Evolutionary conservation across 1,140 invertebrate genomes (phyloP).

Genomic region (Tribolium castaneum): DNA sequence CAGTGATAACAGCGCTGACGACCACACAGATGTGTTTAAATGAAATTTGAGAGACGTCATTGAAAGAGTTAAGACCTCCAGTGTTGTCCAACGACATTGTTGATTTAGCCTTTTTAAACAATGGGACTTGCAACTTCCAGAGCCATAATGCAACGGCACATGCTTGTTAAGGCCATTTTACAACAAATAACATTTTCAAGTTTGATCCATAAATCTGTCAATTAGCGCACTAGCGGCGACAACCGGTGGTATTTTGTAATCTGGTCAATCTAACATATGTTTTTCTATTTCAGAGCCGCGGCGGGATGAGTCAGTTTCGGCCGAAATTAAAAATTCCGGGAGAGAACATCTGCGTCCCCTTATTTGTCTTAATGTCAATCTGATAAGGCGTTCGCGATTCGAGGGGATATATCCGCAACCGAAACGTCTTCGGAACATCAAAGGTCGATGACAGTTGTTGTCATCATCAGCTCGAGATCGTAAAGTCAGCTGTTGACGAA

Average conservation of each 20-base stretch:
- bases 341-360: background rate
- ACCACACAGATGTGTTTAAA: background rate
- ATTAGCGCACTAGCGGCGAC: no score
- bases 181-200: no score
- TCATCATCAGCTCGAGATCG: constrained; percentile 5
- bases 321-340: background rate
- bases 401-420: background rate
- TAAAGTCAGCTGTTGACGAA: constrained; percentile 13
- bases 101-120: constrained; percentile 1
- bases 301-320: background rate
- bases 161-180: background rate
- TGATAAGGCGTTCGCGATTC: constrained; percentile 11
- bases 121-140: background rate
- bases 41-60: background rate
- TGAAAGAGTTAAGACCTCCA: background rate
- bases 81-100: background rate
- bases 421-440: constrained; percentile 2
- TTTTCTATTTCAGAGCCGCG: constrained; percentile 6
- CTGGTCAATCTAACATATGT: background rate
- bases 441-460: constrained; percentile 24
- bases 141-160: background rate
- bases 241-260: background rate
- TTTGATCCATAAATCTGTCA: no score
- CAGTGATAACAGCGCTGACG: background rate
- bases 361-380: constrained; percentile 10